phyloP scores from a whole-genome alignment of 2,888 invertebrate species.

The Chloroclysta siterata region DNA sequence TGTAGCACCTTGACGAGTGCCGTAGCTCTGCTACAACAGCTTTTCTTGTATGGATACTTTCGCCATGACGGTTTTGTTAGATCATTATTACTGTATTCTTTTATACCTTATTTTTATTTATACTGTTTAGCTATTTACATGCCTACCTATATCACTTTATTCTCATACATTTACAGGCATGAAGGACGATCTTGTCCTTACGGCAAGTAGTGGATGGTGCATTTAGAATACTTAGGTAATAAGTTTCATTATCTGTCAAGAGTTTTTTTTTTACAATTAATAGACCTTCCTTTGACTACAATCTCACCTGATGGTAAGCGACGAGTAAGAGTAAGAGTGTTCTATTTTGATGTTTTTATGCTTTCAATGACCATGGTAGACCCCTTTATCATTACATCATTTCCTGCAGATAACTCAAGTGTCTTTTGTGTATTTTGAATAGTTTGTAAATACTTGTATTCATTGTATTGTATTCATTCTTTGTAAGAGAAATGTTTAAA shows the following conservation, averaged over 20 bases:
- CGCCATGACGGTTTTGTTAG: too few relatives aligned
- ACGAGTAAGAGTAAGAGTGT: too few relatives aligned
- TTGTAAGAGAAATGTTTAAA: neutral
- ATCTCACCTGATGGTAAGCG: too few relatives aligned
- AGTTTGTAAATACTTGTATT: too few relatives aligned
- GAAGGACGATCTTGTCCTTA: slow-evolving; percentile 63
- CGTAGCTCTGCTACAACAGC: slow-evolving; percentile 2
- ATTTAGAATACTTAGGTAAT: slow-evolving; percentile 46
- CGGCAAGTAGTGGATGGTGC: slow-evolving; percentile 60
- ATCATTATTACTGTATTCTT: too few relatives aligned
- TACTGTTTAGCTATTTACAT: neutral
- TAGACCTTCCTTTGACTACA: too few relatives aligned
- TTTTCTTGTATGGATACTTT: too few relatives aligned
- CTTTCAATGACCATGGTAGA: too few relatives aligned
- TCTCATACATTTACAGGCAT: slow-evolving; percentile 57
- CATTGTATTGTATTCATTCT: neutral
- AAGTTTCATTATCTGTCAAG: slow-evolving; percentile 20
- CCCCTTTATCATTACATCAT: too few relatives aligned
- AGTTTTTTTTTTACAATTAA: neutral
- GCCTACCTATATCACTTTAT: slow-evolving; percentile 1
- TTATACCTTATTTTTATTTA: neutral
- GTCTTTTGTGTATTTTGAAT: too few relatives aligned
- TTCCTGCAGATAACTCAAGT: too few relatives aligned
- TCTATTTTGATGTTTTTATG: too few relatives aligned
- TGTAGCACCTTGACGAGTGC: slow-evolving; percentile 6